Evolutionary conservation across 2,797 vertebrate species (phyloP), one percentile per base, ranked within the genome.

Genomic region (Oceanodroma leucorhoa): DNA sequence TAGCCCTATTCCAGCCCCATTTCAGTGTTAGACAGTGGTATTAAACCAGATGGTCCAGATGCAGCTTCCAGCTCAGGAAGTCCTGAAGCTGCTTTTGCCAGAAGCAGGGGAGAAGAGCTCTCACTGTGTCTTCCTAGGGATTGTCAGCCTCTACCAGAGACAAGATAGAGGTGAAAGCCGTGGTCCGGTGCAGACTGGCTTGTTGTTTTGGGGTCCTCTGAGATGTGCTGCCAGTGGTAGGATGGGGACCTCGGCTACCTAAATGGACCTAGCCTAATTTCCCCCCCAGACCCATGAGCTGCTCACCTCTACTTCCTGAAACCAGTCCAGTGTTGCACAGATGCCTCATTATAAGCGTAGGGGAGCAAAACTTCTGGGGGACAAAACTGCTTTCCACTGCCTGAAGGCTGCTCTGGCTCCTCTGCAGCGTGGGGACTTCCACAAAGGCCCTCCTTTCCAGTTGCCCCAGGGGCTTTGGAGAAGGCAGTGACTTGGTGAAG

Each of bases 1-100:
- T 90, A 94, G 58, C 62, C 76, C 30, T 73, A 16, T 77, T 81
- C 40, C 34, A 81, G 73, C 43, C 70, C 36, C 14, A 8, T 79
- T 79, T 93, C 53, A 27, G 46, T 36, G 43, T 66, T 66, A 66
- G 32, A 26, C 2, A 9, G 23, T 83, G 69, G 32, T 78, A 30
- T 78, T 93, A 90, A 95, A 92, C 83, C 90, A 95, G 77, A 89
- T 95, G 90, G 86, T 84, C 93, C 80, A 93, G 87, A 78, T 94
- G 72, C 24, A 34, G 30, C 72, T 96, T 93, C 69, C 82, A 81
- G 64, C 82, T 94, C 76, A 90, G 91, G 82, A 91, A 93, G 72
- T 91, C 76, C 53, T 91, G 53, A 75, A 92, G 72, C 48, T 83
- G 40, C 50, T 83, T 43, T 71, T 91, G 55, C 14, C 83, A 77